Conservation (phyloP, 2,113 vertebrate genomes). For the Hippolais icterina region DNA sequence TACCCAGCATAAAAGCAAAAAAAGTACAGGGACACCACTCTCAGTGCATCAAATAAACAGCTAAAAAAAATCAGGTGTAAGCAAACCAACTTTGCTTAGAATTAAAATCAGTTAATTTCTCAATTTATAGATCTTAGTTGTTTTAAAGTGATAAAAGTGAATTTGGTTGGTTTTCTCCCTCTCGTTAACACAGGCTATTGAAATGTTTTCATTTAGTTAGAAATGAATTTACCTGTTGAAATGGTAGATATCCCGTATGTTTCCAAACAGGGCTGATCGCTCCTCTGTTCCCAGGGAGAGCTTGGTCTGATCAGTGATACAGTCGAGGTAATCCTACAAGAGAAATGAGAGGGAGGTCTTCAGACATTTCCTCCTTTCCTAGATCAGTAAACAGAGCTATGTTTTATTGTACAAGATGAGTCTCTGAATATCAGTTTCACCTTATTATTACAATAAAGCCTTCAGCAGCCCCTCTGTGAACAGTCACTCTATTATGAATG, state of each 20-base stretch:
- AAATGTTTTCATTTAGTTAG: not conserved
- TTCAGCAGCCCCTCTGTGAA: constrained; percentile 35
- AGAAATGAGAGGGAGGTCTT: constrained; percentile 42
- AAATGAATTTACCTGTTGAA: constrained; percentile 88
- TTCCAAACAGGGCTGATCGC: constrained; percentile 90
- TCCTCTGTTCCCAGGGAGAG: constrained; percentile 88
- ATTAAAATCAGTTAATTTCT: not conserved
- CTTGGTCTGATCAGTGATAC: constrained; percentile 87
- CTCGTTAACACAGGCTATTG: not conserved
- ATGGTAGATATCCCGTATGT: constrained; percentile 91
- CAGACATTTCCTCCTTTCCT: constrained; percentile 25
- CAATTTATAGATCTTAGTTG: not conserved
- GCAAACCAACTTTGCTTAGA: not conserved
- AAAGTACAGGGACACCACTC: not conserved
- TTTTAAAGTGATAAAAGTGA: not conserved
- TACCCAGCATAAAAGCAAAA: not conserved
- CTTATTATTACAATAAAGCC: constrained; percentile 10
- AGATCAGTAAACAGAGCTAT: not conserved
- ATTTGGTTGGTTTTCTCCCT: not conserved
- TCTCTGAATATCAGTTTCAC: constrained; percentile 38
- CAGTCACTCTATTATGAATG: constrained; percentile 45
- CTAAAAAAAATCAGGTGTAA: not conserved
- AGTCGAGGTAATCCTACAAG: constrained; percentile 91
- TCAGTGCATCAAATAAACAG: not conserved
- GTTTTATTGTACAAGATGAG: constrained; percentile 37